phyloP scores from a whole-genome alignment of 2,797 vertebrate genomes.

The Peromyscus attwateri region DNA sequence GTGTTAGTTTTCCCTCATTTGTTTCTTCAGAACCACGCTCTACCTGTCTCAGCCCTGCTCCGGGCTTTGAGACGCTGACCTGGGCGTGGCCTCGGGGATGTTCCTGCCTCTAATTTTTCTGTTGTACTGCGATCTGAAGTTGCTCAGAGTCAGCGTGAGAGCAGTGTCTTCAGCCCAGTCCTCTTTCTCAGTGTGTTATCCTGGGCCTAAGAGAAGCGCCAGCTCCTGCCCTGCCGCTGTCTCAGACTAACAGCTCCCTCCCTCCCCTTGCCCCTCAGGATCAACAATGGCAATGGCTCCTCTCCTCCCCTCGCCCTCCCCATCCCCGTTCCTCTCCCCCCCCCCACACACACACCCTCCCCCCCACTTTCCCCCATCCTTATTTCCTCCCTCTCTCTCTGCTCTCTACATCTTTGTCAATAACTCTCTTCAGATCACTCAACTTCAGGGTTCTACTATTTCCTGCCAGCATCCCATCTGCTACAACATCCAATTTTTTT shows the following conservation, averaged over 20 bases:
- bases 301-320: neutral
- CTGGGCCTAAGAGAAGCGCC: neutral
- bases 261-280: neutral
- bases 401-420: neutral
- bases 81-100: neutral
- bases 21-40: neutral
- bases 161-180: neutral
- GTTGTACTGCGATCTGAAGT: neutral
- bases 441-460: neutral
- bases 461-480: neutral
- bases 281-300: neutral
- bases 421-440: conserved; percentile 1
- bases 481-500: conserved; percentile 4
- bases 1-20: neutral
- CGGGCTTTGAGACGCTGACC: neutral
- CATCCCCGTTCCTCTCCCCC: neutral
- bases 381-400: too few species aligned
- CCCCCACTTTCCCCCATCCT: neutral
- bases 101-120: neutral
- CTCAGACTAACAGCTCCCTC: neutral
- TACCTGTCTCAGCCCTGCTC: neutral
- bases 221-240: neutral
- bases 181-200: neutral
- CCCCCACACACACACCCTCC: too few species aligned
- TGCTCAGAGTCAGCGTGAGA: neutral